Conservation (phyloP, 1,140 invertebrate genomes). For the Helicoverpa armigera region DNA sequence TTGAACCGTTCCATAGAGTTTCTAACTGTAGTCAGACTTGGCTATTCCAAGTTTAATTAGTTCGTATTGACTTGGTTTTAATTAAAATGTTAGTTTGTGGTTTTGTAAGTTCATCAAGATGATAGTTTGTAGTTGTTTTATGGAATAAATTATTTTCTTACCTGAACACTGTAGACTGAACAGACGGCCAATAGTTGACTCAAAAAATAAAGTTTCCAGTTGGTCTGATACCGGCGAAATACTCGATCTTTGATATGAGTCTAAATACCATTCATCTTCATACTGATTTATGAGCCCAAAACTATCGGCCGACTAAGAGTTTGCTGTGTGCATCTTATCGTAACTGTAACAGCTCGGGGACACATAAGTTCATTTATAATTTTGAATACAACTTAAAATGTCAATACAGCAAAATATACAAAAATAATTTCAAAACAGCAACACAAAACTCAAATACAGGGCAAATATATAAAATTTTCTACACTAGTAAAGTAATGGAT, state of each 20-base stretch:
- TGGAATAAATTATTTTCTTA: neutral
- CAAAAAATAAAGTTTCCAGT: too few relatives aligned
- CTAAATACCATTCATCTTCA: too few relatives aligned
- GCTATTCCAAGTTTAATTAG: slow-evolving; percentile 18
- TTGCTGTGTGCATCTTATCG: too few relatives aligned
- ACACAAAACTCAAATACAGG: neutral
- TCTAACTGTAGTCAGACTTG: slow-evolving; percentile 11
- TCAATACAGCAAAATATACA: neutral
- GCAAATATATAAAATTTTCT: slow-evolving; percentile 6
- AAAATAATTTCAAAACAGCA: neutral
- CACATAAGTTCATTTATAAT: neutral
- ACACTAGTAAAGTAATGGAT: neutral
- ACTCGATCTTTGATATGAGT: too few relatives aligned
- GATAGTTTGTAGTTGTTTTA: neutral
- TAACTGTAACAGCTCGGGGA: too few relatives aligned
- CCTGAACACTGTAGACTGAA: too few relatives aligned
- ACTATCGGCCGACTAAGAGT: too few relatives aligned
- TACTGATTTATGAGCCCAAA: too few relatives aligned
- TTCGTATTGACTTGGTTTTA: slow-evolving; percentile 22
- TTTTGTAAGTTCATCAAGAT: neutral
- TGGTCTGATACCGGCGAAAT: neutral
- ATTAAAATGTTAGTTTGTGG: slow-evolving; percentile 4
- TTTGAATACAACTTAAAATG: neutral
- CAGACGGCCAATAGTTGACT: too few relatives aligned
- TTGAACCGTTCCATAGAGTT: slow-evolving; percentile 15